Base-by-base conservation (phyloP, 2,113 vertebrate species). In the Ascaphus truei region DNA sequence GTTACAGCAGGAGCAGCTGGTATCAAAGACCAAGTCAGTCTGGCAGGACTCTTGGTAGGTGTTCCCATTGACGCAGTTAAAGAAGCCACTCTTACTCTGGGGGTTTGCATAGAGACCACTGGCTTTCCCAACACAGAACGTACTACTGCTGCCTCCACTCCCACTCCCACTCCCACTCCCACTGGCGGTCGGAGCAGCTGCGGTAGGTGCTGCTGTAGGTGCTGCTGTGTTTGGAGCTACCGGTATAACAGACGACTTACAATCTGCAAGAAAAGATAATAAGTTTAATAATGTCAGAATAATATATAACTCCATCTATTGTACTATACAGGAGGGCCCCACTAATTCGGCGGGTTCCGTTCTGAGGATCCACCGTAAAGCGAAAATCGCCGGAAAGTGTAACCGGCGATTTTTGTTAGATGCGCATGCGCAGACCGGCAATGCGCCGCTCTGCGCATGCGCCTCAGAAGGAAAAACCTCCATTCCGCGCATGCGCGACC, bases 1-100 rank as follows among this genome's bases (percentile, higher is more conserved):
- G 76, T 84, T 88, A 75, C 83, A 88, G 74, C 87, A 90, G 34
- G 75, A 82, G 73, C 86, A 90, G 71, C 82, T 86, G 56, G 60
- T 0, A 10, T 91, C 79, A 4, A 84, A 92, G 52, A 90, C 81
- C 56, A 90, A 78, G 16, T 79, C 74, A 2, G 9, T 1, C 10
- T 74, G 81, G 26, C 87, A 90, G 52, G 80, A 34, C 50, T 86
- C 56, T 1, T 9, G 0, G 3, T 84, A 85, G 47, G 85, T 85
- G 1, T 22, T 0, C n/a, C 79, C 85, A 27, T 74, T 67, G 39
- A 41, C 10, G 0, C 79, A 86, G 12, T 79, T 50, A 50, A 81
- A 89, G 72, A 86, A 91, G 12, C 73, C 1, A 52, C 74, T 79
- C 65, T 79, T 82, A 71, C 71, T 73, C 25, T 66, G 71, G 64